phyloP scores from a whole-genome alignment of 2,888 invertebrate genomes.

The Thalpophila matura region DNA sequence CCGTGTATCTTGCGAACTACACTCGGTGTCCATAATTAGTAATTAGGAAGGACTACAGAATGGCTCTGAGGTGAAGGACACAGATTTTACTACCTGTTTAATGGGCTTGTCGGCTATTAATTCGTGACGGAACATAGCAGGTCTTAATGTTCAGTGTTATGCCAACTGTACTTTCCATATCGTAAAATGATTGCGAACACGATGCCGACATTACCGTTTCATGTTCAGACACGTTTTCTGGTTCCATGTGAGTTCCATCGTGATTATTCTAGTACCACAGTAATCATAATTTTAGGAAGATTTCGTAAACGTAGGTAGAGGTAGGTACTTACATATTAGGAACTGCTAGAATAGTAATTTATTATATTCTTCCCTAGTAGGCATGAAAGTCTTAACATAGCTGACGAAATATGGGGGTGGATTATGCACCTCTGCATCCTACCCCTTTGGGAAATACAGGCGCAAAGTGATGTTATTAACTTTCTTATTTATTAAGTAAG shows the following conservation, averaged over 20 bases:
- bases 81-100: conserved; percentile 63
- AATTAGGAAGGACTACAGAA: conserved; percentile 71
- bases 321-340: too few species aligned
- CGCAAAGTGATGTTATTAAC: too few species aligned
- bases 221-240: conserved; percentile 7
- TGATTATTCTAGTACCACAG: conserved; percentile 7
- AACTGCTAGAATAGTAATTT: too few species aligned
- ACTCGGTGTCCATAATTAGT: conserved; percentile 71
- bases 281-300: conserved; percentile 4
- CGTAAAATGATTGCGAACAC: not conserved
- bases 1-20: conserved; percentile 75
- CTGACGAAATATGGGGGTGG: too few species aligned
- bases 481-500: too few species aligned
- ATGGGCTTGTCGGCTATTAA: conserved; percentile 53
- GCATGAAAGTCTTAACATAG: too few species aligned
- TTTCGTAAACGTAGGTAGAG: not conserved
- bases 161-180: conserved; percentile 10
- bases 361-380: too few species aligned
- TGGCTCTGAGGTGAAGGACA: conserved; percentile 71
- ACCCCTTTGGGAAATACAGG: too few species aligned
- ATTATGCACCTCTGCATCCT: too few species aligned
- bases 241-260: not conserved
- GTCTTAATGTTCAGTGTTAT: conserved; percentile 6
- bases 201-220: not conserved
- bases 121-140: conserved; percentile 18